Evolutionary conservation across 2,888 invertebrate species (phyloP), one percentile per base, ranked within the genome.

Genomic region (Blomia tropicalis): DNA sequence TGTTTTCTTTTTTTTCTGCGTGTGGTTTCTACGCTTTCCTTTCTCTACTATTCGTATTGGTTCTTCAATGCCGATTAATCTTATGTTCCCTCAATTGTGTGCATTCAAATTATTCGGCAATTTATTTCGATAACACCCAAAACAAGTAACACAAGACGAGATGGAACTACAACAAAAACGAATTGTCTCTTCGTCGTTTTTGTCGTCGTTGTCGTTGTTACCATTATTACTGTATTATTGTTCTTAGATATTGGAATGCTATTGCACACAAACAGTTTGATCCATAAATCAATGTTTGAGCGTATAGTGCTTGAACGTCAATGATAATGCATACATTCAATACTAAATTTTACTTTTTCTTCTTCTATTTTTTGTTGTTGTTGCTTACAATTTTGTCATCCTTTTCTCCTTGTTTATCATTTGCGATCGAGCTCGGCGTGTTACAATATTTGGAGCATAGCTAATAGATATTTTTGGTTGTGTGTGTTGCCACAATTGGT

Each of bases 361-460:
- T 41, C 41, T 41, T 41, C 41, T 41, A 17, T 41, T 41, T 41
- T 41, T 41, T 14, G 14, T 41, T 41, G 14, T 41, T 17, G 14
- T 41, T 41, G 14, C 41, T 41, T 41, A n/a, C 41, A n/a, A 17
- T 41, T 41, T 41, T 41, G 41, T 41, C 41, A n/a, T 41, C 41
- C 14, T 41, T n/a, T 14, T 41, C n/a, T 41, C n/a, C n/a, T n/a
- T n/a, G n/a, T n/a, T n/a, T n/a, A n/a, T n/a, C n/a, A n/a, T n/a
- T n/a, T n/a, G n/a, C n/a, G n/a, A n/a, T n/a, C n/a, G n/a, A n/a
- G n/a, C n/a, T n/a, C n/a, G n/a, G n/a, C n/a, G n/a, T n/a, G n/a
- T n/a, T n/a, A n/a, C n/a, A 47, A 47, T 47, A 47, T 47, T 47
- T 47, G n/a, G 51, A 47, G 51, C 51, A 47, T 47, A n/a, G 51